A percentile compares a stretch with the other conserved stretches of the same genome.
phyloP scores from a whole-genome alignment of 2,797 vertebrate species.

The Ispidina lecontei region DNA sequence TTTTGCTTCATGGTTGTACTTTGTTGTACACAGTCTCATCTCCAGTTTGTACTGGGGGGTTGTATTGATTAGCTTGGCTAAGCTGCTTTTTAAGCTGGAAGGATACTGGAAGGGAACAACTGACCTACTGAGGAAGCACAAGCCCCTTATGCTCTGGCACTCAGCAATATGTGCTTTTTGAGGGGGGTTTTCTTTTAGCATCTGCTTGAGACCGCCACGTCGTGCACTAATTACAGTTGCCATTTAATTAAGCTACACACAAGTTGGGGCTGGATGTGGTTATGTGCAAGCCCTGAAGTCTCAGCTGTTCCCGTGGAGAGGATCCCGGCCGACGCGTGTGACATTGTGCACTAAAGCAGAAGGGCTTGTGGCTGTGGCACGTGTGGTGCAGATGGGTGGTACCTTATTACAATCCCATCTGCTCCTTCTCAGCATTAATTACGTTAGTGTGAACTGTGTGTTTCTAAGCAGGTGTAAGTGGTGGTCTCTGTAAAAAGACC shows the following conservation, averaged over 20 bases:
- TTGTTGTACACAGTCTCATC: neutral
- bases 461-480: neutral
- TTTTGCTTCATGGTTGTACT: neutral
- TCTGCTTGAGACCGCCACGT: neutral
- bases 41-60: neutral
- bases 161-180: neutral
- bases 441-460: neutral
- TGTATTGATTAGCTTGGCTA: neutral
- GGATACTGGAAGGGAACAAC: neutral
- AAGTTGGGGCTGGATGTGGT: neutral
- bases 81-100: neutral
- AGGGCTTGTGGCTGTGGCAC: neutral
- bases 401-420: neutral
- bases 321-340: rapidly evolving
- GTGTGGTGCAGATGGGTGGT: rapidly evolving
- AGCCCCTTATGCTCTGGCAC: neutral
- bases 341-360: neutral
- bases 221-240: neutral
- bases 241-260: neutral
- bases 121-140: rapidly evolving
- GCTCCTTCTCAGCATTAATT: neutral
- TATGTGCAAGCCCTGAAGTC: neutral
- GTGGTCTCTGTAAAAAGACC: neutral
- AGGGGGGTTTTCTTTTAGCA: neutral
- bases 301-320: neutral